Percentiles rank a stretch among this genome's conserved stretches.
Evolutionary conservation across 2,113 vertebrate species (phyloP).

Genomic region (Rallus limicola): DNA sequence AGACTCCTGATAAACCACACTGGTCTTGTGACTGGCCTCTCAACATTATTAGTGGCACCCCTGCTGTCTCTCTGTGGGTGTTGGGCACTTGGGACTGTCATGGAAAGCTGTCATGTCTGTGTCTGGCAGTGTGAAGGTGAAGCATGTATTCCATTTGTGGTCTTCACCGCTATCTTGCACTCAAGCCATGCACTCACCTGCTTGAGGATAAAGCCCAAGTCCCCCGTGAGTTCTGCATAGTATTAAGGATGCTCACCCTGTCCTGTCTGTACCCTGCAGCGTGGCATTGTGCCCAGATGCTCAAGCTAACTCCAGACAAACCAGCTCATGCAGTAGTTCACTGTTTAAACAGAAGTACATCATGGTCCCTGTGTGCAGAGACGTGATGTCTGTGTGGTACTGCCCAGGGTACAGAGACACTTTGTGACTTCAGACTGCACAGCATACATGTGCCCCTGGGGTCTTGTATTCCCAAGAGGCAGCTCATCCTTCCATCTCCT

Average conservation of each 20-base stretch:
- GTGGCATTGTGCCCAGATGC: neutral
- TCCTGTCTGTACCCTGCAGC: rapidly evolving
- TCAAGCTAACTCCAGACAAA: neutral
- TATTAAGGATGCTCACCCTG: neutral
- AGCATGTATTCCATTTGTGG: neutral
- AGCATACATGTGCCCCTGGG: neutral
- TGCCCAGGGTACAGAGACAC: neutral
- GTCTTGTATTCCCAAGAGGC: neutral
- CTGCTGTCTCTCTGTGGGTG: neutral
- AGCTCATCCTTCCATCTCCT: neutral
- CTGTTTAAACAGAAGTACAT: neutral
- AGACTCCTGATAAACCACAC: neutral
- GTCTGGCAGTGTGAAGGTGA: neutral
- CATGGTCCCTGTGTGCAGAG: neutral
- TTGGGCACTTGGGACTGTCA: neutral
- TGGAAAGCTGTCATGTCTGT: neutral
- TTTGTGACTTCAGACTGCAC: neutral
- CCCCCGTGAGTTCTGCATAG: neutral
- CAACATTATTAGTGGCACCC: neutral
- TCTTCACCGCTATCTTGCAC: neutral
- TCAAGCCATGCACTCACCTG: rapidly evolving
- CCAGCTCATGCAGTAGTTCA: neutral
- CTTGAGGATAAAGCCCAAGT: neutral
- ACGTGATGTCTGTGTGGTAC: neutral
- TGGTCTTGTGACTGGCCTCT: neutral